Conservation (phyloP, 2,797 vertebrate species). For the Varecia variegata region DNA sequence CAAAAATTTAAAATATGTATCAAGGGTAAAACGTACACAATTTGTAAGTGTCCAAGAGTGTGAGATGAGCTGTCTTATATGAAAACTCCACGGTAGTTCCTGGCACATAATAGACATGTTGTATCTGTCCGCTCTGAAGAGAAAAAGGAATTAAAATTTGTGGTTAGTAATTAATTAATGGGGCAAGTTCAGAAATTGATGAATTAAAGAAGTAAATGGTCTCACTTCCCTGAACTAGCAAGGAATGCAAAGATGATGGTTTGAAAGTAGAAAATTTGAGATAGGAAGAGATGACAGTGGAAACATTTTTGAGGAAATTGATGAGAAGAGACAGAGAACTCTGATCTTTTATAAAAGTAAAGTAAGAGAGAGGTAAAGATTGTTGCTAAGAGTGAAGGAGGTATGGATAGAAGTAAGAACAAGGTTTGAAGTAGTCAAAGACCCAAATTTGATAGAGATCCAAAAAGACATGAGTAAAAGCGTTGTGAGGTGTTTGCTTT, state of each 20-base stretch:
- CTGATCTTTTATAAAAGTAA: neutral
- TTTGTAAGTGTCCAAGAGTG: neutral
- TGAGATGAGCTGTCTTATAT: neutral
- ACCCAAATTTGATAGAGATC: neutral
- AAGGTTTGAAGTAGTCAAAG: neutral
- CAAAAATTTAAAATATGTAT: neutral
- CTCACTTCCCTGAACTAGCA: neutral
- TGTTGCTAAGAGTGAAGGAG: neutral
- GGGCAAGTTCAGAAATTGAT: neutral
- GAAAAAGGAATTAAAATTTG: conserved; percentile 3
- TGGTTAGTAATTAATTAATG: neutral
- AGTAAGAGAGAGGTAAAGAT: neutral
- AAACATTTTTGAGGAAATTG: neutral
- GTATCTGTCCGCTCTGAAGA: neutral
- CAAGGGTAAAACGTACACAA: neutral
- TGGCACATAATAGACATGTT: neutral
- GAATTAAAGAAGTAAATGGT: conserved; percentile 12
- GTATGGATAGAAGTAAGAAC: neutral
- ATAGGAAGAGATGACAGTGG: neutral
- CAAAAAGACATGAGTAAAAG: neutral
- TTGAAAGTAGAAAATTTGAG: conserved; percentile 28
- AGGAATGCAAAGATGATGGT: neutral
- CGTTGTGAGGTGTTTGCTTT: neutral
- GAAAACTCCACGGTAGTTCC: neutral
- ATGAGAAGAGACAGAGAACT: conserved; percentile 7